Percentiles rank a stretch among this genome's conserved stretches.
Evolutionary conservation across 1,140 invertebrate genomes (phyloP).

Genomic region (Phenacoccus solenopsis): DNA sequence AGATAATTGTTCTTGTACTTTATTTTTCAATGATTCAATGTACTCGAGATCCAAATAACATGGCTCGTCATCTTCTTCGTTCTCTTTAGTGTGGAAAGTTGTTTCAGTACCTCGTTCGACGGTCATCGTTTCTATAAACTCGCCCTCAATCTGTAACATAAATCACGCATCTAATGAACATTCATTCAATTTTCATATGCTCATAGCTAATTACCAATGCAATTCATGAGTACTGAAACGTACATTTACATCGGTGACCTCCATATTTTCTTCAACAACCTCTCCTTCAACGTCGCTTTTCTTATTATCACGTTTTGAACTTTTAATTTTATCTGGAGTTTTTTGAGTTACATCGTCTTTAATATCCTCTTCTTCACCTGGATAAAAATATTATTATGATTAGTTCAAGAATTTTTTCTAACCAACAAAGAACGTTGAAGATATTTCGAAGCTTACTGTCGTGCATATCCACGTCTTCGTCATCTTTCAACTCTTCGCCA

Average conservation of each 20-base stretch:
- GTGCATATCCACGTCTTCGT: conserved; percentile 42
- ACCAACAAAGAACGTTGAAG: not conserved
- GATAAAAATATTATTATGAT: not conserved
- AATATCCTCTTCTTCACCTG: conserved; percentile 26
- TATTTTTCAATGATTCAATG: conserved; percentile 32
- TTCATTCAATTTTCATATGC: too few relatives aligned
- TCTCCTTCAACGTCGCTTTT: conserved; percentile 23
- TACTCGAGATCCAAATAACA: conserved; percentile 19
- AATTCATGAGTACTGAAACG: too few relatives aligned
- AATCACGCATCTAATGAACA: too few relatives aligned
- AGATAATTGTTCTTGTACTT: conserved; percentile 43
- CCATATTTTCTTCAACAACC: not conserved
- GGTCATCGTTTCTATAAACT: conserved; percentile 49
- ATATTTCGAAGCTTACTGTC: too few relatives aligned
- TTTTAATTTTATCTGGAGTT: conserved; percentile 20
- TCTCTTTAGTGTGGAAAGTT: conserved; percentile 46
- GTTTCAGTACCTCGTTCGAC: conserved; percentile 56
- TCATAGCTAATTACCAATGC: too few relatives aligned
- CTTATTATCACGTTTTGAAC: conserved; percentile 13
- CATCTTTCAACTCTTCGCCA: conserved; percentile 40
- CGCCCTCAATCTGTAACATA: conserved; percentile 50
- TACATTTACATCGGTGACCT: not conserved
- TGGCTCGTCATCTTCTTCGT: conserved; percentile 21
- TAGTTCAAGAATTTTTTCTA: not conserved
- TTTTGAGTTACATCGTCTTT: conserved; percentile 34